Percentiles rank a stretch among this genome's conserved stretches.
Conservation (phyloP, 2,113 vertebrate species). For the Dromaius novaehollandiae region DNA sequence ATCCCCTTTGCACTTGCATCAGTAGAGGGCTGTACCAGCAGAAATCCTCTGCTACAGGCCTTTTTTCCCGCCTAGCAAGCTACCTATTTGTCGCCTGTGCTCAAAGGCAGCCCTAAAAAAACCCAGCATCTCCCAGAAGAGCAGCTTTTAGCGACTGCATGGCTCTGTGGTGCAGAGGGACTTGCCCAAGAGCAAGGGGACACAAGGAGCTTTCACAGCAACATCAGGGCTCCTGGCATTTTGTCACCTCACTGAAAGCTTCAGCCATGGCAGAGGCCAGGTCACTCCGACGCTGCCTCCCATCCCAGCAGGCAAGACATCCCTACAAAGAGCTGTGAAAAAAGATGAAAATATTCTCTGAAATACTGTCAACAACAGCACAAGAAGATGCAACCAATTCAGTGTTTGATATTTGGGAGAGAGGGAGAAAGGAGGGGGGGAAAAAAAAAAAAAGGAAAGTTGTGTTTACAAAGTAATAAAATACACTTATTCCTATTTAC, state of each 20-base stretch:
- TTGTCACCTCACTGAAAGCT: not conserved
- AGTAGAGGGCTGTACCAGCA: not conserved
- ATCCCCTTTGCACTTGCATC: not conserved
- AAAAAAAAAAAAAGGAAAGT: not conserved
- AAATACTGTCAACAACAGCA: not conserved
- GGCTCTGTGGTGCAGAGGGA: not conserved
- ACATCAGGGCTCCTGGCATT: not conserved
- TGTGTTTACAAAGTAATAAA: not conserved
- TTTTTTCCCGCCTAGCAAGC: not conserved
- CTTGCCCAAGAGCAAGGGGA: not conserved
- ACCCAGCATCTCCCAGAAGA: not conserved
- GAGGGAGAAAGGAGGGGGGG: too few relatives aligned
- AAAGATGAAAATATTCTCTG: not conserved
- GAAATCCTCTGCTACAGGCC: not conserved
- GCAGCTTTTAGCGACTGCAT: accelerated
- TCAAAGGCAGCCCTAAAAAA: not conserved
- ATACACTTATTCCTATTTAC: not conserved
- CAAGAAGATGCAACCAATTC: accelerated
- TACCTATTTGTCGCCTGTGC: too few relatives aligned
- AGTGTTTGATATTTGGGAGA: not conserved
- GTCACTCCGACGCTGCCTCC: not conserved
- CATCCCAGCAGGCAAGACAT: not conserved
- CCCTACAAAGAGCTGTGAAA: not conserved
- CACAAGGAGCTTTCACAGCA: accelerated
- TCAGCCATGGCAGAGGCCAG: not conserved